Evolutionary conservation across 2,888 invertebrate genomes (phyloP).

Genomic region (Uloborus plumipes): DNA sequence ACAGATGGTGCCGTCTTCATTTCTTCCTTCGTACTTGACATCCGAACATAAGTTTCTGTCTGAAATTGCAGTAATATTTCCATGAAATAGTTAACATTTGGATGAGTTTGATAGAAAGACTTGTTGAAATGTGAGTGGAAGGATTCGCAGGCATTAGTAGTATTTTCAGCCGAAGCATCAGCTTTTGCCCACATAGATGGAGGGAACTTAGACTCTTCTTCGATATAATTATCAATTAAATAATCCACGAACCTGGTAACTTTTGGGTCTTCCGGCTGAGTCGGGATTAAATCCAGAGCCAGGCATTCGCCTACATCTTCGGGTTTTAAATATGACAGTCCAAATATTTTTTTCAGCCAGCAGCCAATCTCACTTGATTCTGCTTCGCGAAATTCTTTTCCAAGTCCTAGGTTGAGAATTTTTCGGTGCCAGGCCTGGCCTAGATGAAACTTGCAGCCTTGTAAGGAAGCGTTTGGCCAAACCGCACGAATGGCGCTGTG

Average conservation of each 20-base stretch:
- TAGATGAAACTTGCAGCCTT: neutral
- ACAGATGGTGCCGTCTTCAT: neutral
- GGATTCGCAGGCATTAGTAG: slow-evolving; percentile 1
- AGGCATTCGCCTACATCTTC: neutral
- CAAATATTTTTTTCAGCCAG: too few species aligned
- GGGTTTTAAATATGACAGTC: too few species aligned
- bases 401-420: neutral
- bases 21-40: neutral
- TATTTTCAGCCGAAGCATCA: too few species aligned
- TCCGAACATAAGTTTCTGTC: neutral
- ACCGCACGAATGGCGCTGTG: neutral
- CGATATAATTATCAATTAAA: too few species aligned
- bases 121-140: too few species aligned
- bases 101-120: neutral
- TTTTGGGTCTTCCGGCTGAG: too few species aligned
- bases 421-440: neutral
- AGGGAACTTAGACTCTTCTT: too few species aligned
- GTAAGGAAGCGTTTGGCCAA: slow-evolving; percentile 1
- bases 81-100: neutral
- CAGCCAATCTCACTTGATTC: neutral
- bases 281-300: neutral
- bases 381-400: neutral
- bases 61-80: slow-evolving; percentile 1
- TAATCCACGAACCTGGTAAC: too few species aligned
- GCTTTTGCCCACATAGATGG: too few species aligned